Conservation (phyloP, 2,888 invertebrate genomes). For the Ophioninae sp. region DNA sequence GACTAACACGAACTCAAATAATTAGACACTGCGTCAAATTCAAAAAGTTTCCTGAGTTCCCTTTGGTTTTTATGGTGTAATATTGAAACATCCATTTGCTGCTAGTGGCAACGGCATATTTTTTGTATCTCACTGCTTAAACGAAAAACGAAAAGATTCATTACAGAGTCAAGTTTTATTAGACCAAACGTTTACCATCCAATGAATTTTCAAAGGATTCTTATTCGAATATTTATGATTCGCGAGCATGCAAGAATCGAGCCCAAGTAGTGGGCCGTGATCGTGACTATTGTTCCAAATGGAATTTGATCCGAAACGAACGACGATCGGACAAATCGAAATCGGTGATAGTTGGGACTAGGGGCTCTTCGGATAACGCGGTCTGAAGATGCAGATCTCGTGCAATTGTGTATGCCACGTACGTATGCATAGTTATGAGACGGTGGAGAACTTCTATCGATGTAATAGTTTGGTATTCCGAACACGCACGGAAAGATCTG, state of each 20-base stretch:
- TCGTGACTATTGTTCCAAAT: conserved; percentile 1
- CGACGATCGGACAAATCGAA: conserved; percentile 19
- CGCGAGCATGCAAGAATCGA: not conserved
- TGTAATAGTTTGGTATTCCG: conserved; percentile 66
- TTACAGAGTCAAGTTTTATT: not conserved
- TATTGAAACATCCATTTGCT: not conserved
- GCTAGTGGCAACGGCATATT: not conserved
- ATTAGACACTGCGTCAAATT: conserved; percentile 7
- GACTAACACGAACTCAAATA: conserved; percentile 13
- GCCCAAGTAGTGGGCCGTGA: not conserved
- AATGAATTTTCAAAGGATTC: not conserved
- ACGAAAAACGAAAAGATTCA: not conserved
- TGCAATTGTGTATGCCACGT: not conserved
- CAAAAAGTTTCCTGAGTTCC: not conserved
- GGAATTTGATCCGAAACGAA: not conserved
- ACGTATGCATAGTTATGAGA: conserved; percentile 6
- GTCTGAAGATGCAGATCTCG: not conserved
- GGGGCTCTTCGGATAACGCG: not conserved
- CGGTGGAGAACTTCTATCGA: conserved; percentile 54
- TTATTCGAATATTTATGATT: not conserved
- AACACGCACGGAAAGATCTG: conserved; percentile 71
- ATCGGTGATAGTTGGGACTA: not conserved
- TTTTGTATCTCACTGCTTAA: not conserved
- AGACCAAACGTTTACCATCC: not conserved
- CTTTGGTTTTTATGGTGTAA: conserved; percentile 6